Evolutionary conservation across 2,113 vertebrate genomes (phyloP), one percentile per base, ranked within the genome.

Genomic region (Bettongia penicillata): DNA sequence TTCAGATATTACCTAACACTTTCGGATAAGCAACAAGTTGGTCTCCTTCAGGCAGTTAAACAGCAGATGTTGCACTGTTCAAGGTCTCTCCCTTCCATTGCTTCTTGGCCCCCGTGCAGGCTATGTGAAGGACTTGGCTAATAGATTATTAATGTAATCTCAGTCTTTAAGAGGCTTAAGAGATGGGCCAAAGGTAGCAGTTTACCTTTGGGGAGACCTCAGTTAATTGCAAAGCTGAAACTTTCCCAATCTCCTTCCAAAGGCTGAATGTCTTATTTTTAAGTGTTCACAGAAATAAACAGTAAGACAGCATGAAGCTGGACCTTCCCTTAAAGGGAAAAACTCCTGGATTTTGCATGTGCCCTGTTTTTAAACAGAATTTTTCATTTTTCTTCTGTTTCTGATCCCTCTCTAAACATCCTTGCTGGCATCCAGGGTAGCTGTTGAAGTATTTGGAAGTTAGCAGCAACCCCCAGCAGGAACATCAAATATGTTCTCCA

Each of bases 401-500:
- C 90, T 48, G 91, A 25, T 50, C 91, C 50, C 26, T 92, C 53
- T 92, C 93, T 94, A 49, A 48, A 84, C 48, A 51, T 25, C 3
- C 92, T 55, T 4, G 1, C 8, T 68, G 68, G 93, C 89, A 90
- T 57, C 93, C 8, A n/a, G 37, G 90, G 51, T 53, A 92, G 95
- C 50, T 94, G 91, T n/a, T 84, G 9, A 51, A 92, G 53, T 57
- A 93, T 53, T 8, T 95, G 50, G 37, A 57, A 92, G 55, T 5
- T 91, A 92, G 93, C 93, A 93, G 49, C 12, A n/a, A 53, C 31
- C 61, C 90, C 55, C 68, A 51, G 53, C 11, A 89, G 90, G 90
- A 57, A 95, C 92, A 94, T 12, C 37, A 91, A 91, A 89, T 90
- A 84, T 93, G 90, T 52, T 51, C 28, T 95, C 90, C 90, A 31